Evolutionary conservation across 2,113 vertebrate species (phyloP).

Genomic region (Dipodomys ordii): DNA sequence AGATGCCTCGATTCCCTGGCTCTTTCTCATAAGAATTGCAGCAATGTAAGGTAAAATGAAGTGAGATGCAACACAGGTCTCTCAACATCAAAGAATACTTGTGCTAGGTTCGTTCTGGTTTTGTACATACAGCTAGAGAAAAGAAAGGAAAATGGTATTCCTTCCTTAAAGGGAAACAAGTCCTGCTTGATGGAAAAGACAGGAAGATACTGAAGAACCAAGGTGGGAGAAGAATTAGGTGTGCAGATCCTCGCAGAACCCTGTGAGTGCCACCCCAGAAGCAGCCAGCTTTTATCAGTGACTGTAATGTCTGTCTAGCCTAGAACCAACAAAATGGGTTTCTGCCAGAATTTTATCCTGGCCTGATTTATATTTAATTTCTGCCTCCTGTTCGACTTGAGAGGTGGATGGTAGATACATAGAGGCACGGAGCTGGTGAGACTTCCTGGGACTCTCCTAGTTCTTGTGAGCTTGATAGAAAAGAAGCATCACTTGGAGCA

Average conservation of each 20-base stretch:
- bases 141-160: background rate
- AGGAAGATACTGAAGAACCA: background rate
- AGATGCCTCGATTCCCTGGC: background rate
- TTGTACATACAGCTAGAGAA: background rate
- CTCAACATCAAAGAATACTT: background rate
- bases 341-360: background rate
- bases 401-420: background rate
- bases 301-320: slow-evolving; percentile 5
- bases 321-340: background rate
- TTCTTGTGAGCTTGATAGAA: background rate
- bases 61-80: background rate
- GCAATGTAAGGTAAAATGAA: background rate
- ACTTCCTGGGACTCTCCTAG: background rate
- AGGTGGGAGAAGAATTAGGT: background rate
- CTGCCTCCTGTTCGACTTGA: background rate
- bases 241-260: background rate
- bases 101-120: background rate
- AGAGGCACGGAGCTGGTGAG: background rate
- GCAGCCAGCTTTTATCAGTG: background rate
- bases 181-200: background rate
- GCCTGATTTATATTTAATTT: background rate
- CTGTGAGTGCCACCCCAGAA: background rate
- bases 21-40: background rate
- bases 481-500: no score
- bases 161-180: background rate